These are phyloP conservation scores for Rhopalosiphum maidis DNA, from an alignment of 1,140 invertebrate species.

Conservation along the genomic window DNA sequence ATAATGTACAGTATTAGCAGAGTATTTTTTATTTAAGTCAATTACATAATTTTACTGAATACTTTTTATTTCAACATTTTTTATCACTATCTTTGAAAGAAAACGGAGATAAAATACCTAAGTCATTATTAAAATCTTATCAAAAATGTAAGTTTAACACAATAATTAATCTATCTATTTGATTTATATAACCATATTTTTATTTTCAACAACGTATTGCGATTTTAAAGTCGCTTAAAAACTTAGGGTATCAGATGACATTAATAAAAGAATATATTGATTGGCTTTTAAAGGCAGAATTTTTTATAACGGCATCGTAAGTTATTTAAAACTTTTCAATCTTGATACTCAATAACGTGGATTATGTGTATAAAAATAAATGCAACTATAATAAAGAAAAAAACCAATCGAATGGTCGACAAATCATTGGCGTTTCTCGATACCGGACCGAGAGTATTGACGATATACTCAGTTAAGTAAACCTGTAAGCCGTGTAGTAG, in stretches of 20 bases:
- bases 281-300: neutral
- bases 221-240: neutral
- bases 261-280: neutral
- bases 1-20: neutral
- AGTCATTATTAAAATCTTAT: neutral
- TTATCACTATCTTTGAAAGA: neutral
- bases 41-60: neutral
- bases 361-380: neutral
- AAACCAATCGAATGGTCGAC: neutral
- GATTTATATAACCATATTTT: neutral
- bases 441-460: neutral
- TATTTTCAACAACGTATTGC: neutral
- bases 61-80: neutral
- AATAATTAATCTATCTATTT: neutral
- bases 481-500: no score
- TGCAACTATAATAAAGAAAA: neutral
- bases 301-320: neutral
- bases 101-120: neutral
- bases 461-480: neutral
- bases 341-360: neutral
- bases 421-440: neutral
- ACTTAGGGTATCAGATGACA: neutral
- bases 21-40: neutral
- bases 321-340: conserved; percentile 18
- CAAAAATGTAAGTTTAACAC: neutral